Conservation (phyloP, 2,113 vertebrate genomes). For the Todiramphus chloris region DNA sequence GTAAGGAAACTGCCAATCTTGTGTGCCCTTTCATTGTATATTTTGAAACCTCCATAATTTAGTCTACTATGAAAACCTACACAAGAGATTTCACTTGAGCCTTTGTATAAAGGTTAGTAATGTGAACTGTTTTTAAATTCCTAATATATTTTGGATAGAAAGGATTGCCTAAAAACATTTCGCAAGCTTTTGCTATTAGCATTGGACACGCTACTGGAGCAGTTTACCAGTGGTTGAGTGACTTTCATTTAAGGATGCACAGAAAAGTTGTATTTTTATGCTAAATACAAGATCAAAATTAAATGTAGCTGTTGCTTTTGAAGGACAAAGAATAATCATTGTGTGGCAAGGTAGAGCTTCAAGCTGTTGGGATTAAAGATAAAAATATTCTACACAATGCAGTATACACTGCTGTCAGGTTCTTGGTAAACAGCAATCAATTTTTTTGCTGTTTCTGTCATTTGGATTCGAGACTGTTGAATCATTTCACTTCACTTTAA, state of each 20-base stretch:
- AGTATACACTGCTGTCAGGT: neutral
- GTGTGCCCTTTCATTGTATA: conserved; percentile 63
- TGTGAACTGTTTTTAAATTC: conserved; percentile 67
- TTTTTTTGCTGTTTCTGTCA: neutral
- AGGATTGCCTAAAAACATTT: conserved; percentile 78
- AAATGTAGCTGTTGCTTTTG: conserved; percentile 21
- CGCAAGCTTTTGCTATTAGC: conserved; percentile 51
- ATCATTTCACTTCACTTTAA: conserved; percentile 1
- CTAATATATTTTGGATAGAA: conserved; percentile 61
- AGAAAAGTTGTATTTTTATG: conserved; percentile 6
- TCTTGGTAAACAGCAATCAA: neutral
- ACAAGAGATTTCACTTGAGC: conserved; percentile 61
- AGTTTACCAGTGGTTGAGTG: conserved; percentile 54
- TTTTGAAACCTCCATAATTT: conserved; percentile 67
- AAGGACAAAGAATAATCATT: conserved; percentile 14
- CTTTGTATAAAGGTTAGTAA: conserved; percentile 70
- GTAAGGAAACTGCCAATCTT: conserved; percentile 77
- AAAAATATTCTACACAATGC: neutral
- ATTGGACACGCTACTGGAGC: conserved; percentile 12
- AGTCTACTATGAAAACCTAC: conserved; percentile 53
- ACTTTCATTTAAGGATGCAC: conserved; percentile 55
- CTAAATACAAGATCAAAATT: conserved; percentile 19
- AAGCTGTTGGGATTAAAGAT: conserved; percentile 3
- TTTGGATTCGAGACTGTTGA: conserved; percentile 15
- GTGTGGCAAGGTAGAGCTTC: conserved; percentile 5